Conservation (phyloP, 2,113 vertebrate species). For the Antigone vipio region DNA sequence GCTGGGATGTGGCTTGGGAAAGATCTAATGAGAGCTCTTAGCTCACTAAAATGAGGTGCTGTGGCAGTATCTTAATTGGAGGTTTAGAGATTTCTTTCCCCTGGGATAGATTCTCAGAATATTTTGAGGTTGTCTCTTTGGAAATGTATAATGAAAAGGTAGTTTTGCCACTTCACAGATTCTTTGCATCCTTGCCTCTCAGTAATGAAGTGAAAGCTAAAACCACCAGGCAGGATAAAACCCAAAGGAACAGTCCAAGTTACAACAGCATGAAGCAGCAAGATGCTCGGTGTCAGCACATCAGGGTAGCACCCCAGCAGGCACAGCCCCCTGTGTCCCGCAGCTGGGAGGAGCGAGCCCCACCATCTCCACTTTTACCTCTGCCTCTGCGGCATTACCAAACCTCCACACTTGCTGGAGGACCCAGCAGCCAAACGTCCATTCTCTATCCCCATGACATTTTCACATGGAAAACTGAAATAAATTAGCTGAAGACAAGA, state of each 20-base stretch:
- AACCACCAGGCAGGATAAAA: neutral
- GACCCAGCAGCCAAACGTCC: neutral
- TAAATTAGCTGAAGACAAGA: neutral
- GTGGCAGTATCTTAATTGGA: neutral
- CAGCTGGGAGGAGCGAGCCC: neutral
- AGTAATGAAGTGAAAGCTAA: neutral
- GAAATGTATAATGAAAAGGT: conserved; percentile 22
- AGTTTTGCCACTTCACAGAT: conserved; percentile 1
- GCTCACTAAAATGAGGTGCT: neutral
- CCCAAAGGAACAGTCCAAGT: neutral
- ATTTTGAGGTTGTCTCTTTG: conserved; percentile 38
- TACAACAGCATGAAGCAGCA: rapidly evolving
- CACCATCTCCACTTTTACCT: neutral
- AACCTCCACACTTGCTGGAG: neutral
- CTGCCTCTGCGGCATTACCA: rapidly evolving
- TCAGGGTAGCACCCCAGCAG: neutral
- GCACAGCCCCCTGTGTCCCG: neutral
- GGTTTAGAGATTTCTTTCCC: conserved; percentile 6
- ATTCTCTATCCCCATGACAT: neutral
- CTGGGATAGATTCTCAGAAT: conserved; percentile 18
- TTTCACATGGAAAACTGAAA: neutral
- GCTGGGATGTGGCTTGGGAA: neutral
- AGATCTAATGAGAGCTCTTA: neutral
- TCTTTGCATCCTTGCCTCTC: neutral
- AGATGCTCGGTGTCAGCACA: neutral